phyloP scores from a whole-genome alignment of 1,140 invertebrate genomes.

The Brachionus koreanus region DNA sequence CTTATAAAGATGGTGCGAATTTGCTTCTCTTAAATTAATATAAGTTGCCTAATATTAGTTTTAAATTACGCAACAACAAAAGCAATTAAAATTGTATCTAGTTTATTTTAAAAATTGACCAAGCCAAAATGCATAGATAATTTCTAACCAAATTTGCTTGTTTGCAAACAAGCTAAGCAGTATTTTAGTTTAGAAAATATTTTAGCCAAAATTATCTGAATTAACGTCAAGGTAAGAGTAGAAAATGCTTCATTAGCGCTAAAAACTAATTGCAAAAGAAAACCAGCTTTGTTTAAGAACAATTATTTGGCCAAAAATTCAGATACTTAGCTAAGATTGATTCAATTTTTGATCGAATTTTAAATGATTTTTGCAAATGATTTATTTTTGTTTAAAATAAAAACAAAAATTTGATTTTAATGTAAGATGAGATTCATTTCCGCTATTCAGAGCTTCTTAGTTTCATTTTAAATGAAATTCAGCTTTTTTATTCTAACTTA shows the following conservation, averaged over 20 bases:
- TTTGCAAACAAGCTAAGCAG: background rate
- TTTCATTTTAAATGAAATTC: background rate
- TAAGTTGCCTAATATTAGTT: background rate
- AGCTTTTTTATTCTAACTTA: background rate
- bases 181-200: background rate
- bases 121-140: background rate
- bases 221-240: conserved; percentile 1
- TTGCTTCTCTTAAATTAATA: background rate
- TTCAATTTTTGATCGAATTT: background rate
- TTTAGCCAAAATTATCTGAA: background rate
- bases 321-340: conserved; percentile 12
- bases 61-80: conserved; percentile 3
- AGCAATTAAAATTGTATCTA: background rate
- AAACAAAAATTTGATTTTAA: background rate
- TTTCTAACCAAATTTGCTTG: background rate
- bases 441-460: background rate
- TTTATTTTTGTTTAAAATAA: background rate
- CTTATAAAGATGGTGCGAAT: conserved; percentile 2
- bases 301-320: background rate
- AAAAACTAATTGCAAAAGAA: background rate
- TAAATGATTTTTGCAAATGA: conserved; percentile 36
- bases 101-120: background rate
- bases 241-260: background rate
- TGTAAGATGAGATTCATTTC: background rate
- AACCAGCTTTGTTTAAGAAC: background rate